These are phyloP conservation scores for Xyrichtys novacula DNA, from an alignment of 2,797 vertebrate species.

Conservation along the genomic window DNA sequence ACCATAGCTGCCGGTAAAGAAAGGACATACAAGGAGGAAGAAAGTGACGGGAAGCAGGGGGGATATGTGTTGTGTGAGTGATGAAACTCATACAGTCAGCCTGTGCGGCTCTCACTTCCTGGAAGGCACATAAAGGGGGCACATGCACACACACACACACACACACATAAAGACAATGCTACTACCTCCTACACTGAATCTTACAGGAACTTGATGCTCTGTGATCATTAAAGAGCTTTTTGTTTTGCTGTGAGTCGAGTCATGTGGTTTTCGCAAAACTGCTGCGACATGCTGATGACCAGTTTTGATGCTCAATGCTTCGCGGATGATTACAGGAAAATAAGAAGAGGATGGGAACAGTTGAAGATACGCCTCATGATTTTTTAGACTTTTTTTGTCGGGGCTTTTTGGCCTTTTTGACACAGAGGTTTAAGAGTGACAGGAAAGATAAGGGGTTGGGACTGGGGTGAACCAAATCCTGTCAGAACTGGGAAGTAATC, in stretches of 20 bases:
- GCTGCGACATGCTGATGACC: constrained; percentile 4
- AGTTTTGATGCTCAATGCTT: constrained; percentile 1
- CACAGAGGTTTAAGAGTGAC: too few relatives aligned
- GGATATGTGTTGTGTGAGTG: constrained; percentile 14
- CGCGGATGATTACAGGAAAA: not conserved
- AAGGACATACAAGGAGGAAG: constrained; percentile 1
- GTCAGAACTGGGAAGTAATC: too few relatives aligned
- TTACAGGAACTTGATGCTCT: constrained; percentile 60
- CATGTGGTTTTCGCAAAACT: constrained; percentile 26
- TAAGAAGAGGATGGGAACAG: not conserved
- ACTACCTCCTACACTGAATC: constrained; percentile 43
- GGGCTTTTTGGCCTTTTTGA: too few relatives aligned
- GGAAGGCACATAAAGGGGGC: constrained; percentile 25
- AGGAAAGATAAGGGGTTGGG: too few relatives aligned
- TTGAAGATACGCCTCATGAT: not conserved
- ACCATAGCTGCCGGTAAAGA: constrained; percentile 5
- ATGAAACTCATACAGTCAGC: constrained; percentile 14
- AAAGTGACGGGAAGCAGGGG: constrained; percentile 34
- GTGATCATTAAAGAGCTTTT: constrained; percentile 14
- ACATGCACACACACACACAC: constrained; percentile 13
- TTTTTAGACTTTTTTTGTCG: too few relatives aligned
- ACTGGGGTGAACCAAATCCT: too few relatives aligned
- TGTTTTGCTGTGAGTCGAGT: constrained; percentile 34
- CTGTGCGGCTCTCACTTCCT: constrained; percentile 67
- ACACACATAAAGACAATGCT: constrained; percentile 7